Percentiles rank a stretch among this genome's conserved stretches.
phyloP scores from a whole-genome alignment of 2,888 invertebrate species.

The Ganaspis brasiliensis region DNA sequence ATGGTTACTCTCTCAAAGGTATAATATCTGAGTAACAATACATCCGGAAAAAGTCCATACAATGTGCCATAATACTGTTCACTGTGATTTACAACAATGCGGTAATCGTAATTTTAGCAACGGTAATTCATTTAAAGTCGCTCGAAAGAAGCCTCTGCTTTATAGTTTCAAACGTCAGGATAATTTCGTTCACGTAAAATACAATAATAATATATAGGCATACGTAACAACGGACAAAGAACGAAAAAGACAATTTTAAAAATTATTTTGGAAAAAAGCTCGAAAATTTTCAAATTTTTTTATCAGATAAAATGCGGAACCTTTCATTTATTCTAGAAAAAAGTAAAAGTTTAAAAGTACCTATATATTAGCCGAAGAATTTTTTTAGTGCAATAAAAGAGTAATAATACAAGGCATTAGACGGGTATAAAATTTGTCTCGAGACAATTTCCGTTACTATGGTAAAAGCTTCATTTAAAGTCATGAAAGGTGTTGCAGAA shows the following conservation, averaged over 20 bases:
- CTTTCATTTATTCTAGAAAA: too few species aligned
- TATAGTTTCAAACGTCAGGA: neutral
- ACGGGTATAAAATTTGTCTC: conserved; percentile 49
- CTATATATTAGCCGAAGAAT: too few species aligned
- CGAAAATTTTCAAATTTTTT: too few species aligned
- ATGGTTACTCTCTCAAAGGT: neutral
- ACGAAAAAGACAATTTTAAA: too few species aligned
- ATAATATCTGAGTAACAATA: conserved; percentile 36
- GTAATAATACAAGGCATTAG: too few species aligned
- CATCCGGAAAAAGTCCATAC: conserved; percentile 31
- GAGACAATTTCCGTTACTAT: conserved; percentile 62
- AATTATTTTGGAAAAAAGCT: too few species aligned
- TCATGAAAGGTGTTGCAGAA: conserved; percentile 52
- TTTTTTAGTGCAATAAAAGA: too few species aligned
- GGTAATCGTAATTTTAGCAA: conserved; percentile 42
- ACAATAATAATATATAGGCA: neutral
- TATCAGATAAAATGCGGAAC: too few species aligned
- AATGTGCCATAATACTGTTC: conserved; percentile 31
- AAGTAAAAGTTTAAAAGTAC: too few species aligned
- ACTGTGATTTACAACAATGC: conserved; percentile 35
- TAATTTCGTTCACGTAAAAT: neutral
- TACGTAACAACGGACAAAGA: too few species aligned
- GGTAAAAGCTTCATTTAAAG: conserved; percentile 59
- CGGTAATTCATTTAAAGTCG: conserved; percentile 28
- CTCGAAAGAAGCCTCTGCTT: conserved; percentile 1